Conservation (phyloP, 53 echinoderm and acorn worm species). For the Henricia sp. region DNA sequence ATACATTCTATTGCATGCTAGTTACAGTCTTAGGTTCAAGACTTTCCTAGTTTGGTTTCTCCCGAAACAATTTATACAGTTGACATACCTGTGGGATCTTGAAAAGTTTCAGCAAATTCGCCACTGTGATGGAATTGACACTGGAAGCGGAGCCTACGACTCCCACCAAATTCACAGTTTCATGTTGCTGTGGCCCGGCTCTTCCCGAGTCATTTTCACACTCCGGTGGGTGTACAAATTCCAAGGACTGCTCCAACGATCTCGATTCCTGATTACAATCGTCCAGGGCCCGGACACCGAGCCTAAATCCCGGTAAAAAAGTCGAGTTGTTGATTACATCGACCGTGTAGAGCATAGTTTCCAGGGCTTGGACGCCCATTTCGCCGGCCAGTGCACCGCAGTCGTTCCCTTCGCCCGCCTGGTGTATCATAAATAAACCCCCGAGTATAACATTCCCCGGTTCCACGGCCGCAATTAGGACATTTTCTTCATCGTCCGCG, state of each 20-base stretch:
- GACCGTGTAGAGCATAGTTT: slow-evolving; percentile 83
- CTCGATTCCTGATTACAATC: slow-evolving; percentile 87
- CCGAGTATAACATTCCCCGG: slow-evolving; percentile 76
- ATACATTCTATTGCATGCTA: too few species aligned
- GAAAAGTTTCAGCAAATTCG: slow-evolving; percentile 92
- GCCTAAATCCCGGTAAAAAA: slow-evolving; percentile 77
- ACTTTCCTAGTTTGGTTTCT: too few species aligned
- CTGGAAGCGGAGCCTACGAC: slow-evolving; percentile 89
- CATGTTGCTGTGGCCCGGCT: neutral
- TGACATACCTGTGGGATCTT: slow-evolving; percentile 92
- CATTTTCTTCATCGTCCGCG: slow-evolving; percentile 21
- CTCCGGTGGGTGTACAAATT: slow-evolving; percentile 66
- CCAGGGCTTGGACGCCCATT: slow-evolving; percentile 86
- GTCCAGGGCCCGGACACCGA: slow-evolving; percentile 87
- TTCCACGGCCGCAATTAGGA: slow-evolving; percentile 17
- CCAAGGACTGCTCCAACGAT: slow-evolving; percentile 81
- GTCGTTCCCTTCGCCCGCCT: slow-evolving; percentile 59
- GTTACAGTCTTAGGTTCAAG: too few species aligned
- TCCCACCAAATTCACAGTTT: slow-evolving; percentile 57
- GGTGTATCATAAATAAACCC: slow-evolving; percentile 81
- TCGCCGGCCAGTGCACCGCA: slow-evolving; percentile 78
- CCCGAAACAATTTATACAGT: too few species aligned
- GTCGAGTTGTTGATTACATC: slow-evolving; percentile 79
- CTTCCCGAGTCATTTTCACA: slow-evolving; percentile 35
- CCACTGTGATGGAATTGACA: slow-evolving; percentile 83